These are phyloP conservation scores for Apantesis nais DNA, from an alignment of 2,888 invertebrate species.

Conservation along the genomic window DNA sequence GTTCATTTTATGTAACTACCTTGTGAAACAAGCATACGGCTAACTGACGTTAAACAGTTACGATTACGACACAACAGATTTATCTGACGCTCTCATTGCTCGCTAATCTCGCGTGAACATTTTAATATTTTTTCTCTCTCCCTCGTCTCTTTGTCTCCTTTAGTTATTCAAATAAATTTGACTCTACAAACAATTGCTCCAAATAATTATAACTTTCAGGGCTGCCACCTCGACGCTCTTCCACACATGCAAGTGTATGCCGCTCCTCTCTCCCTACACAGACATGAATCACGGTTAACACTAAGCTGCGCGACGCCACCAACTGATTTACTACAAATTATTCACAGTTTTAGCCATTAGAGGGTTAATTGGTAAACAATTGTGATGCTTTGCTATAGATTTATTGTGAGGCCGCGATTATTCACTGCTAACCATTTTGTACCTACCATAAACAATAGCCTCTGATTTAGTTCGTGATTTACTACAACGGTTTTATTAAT, in stretches of 20 bases:
- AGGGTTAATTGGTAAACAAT: slow-evolving; percentile 46
- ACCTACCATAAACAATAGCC: slow-evolving; percentile 13
- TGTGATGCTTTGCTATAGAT: slow-evolving; percentile 39
- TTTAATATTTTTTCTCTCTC: neutral
- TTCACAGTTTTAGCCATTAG: slow-evolving; percentile 49
- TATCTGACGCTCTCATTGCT: neutral
- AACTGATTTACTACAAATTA: slow-evolving; percentile 46
- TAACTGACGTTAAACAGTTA: neutral
- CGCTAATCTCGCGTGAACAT: neutral
- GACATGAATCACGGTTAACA: slow-evolving; percentile 27
- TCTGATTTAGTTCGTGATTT: slow-evolving; percentile 15
- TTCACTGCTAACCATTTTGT: slow-evolving; percentile 20
- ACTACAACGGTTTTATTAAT: slow-evolving; percentile 6
- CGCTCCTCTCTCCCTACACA: slow-evolving; percentile 12
- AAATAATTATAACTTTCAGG: neutral
- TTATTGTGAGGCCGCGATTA: slow-evolving; percentile 41
- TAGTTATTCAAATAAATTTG: neutral
- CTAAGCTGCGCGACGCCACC: slow-evolving; percentile 36
- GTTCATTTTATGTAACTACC: neutral
- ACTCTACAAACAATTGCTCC: neutral
- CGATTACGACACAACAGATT: too few relatives aligned
- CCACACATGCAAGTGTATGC: neutral
- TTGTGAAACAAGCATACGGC: neutral
- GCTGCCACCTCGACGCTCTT: slow-evolving; percentile 7
- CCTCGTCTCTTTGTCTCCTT: neutral